phyloP scores from a whole-genome alignment of 2,797 vertebrate genomes.

The Enteromius unitaeniatus region DNA sequence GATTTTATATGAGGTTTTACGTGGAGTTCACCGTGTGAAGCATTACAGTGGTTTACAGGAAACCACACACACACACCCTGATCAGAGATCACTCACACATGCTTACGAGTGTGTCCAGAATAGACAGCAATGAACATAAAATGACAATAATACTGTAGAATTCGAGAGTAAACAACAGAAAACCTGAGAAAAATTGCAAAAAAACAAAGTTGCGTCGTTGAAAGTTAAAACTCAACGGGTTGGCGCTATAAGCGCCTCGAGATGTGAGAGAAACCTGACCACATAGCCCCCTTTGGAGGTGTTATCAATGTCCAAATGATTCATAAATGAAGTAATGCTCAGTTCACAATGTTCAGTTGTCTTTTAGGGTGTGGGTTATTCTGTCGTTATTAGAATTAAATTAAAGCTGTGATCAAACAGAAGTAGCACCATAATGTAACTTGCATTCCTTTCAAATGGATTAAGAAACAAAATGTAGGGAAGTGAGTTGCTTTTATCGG shows the following conservation, averaged over 20 bases:
- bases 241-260: too few species aligned
- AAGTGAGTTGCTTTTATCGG: background rate
- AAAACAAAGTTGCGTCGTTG: background rate
- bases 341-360: background rate
- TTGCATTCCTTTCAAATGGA: background rate
- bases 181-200: background rate
- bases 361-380: background rate
- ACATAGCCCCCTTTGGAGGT: background rate
- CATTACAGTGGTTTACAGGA: background rate
- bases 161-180: background rate
- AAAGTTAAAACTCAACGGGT: background rate
- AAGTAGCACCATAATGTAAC: background rate
- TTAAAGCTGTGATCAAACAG: too few species aligned
- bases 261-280: background rate
- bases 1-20: background rate
- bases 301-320: background rate
- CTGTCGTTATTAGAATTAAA: background rate
- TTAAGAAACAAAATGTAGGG: background rate
- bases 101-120: background rate
- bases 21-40: background rate
- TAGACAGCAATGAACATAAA: background rate
- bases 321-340: background rate
- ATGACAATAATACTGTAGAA: background rate
- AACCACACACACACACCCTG: background rate
- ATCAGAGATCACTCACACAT: background rate